Evolutionary conservation across 2,797 vertebrate species (phyloP).

Genomic region (Premnoplex brunnescens): DNA sequence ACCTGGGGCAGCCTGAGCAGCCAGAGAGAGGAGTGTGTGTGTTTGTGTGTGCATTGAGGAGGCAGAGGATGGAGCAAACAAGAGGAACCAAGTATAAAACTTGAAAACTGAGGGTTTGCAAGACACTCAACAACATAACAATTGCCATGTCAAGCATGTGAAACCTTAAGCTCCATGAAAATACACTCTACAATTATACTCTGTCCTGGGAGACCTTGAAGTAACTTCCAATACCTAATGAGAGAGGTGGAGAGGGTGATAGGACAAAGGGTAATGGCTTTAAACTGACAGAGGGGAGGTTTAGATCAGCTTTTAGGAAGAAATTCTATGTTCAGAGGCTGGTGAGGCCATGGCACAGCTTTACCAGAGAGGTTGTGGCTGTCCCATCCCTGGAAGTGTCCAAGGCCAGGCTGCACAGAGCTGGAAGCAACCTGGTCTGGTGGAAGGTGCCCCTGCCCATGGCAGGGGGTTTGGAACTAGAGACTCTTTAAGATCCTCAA

Average conservation of each 20-base stretch:
- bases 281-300: too few species aligned
- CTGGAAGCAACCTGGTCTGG: neutral
- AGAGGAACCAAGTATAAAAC: neutral
- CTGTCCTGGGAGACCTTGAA: neutral
- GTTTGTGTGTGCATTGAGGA: neutral
- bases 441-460: neutral
- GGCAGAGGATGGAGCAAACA: neutral
- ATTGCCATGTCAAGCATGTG: fast-evolving
- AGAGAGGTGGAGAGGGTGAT: neutral
- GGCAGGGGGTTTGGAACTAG: neutral
- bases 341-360: neutral
- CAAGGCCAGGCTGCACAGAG: neutral
- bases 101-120: neutral
- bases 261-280: neutral
- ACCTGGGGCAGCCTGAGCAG: neutral
- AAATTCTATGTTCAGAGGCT: neutral
- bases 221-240: neutral
- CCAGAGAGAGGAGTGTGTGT: neutral
- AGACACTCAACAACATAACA: neutral
- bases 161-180: neutral
- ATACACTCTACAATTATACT: neutral
- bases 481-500: neutral
- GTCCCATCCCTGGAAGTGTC: neutral
- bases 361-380: neutral
- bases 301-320: neutral